Evolutionary conservation across 2,888 invertebrate genomes (phyloP), one percentile per base, ranked within the genome.

Genomic region (Subacronicta megacephala): DNA sequence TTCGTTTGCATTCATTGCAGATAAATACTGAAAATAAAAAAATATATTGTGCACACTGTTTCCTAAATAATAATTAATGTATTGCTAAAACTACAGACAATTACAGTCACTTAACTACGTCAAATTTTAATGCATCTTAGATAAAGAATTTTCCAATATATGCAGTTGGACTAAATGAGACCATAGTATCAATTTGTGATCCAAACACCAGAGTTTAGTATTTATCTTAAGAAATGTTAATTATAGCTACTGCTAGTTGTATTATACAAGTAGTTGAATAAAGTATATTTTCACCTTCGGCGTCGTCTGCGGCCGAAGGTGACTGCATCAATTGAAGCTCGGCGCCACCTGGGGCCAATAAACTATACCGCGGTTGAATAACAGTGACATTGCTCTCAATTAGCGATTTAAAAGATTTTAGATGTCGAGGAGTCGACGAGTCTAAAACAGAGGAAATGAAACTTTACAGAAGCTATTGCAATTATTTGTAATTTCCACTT

Each of bases 1-100:
- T 77, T 77, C 88, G 86, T 10, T 85, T 85, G 78, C 93, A 94
- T 38, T 87, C 86, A 77, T 92, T 75, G 72, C 93, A 94, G 56
- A 84, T 82, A 65, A 79, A 93, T 74, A 90, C 93, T 94, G 86
- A 65, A 73, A 73, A 31, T 9, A 47, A 86, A 85, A 43, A 58
- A 23, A 7, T 7, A 50, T 58, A 26, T 26, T 42, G 33, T 18
- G 16, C 2, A 17, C 5, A 12, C 1, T 18, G 10, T 26, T 26
- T 26, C 3, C 18, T 18, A 18, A 18, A 18, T 18, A 18, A 18
- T 26, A 31, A 1, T 5, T 31, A n/a, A n/a, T 29, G n/a, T n/a
- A 31, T 31, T 4, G n/a, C 31, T 26, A 9, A 26, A 31, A 31
- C 12, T 31, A n/a, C 4, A n/a, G 31, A 5, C n/a, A n/a, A 31